A percentile compares a stretch with the other conserved stretches of the same genome.
Evolutionary conservation across 2,797 vertebrate genomes (phyloP).

Genomic region (Morus bassanus): DNA sequence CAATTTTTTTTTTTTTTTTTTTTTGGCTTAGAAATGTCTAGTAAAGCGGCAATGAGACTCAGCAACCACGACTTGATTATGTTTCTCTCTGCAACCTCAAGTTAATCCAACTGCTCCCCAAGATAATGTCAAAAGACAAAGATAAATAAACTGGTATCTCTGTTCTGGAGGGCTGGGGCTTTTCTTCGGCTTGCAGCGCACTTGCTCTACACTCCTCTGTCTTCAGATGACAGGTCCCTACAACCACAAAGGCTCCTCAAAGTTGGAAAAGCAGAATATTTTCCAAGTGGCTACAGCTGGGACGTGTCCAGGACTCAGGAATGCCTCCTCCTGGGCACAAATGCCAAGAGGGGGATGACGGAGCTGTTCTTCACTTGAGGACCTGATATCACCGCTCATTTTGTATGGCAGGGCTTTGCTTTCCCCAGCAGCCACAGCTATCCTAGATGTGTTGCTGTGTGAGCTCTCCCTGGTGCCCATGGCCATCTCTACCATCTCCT

Average conservation of each 20-base stretch:
- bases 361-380: neutral
- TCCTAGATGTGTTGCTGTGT: neutral
- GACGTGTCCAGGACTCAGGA: neutral
- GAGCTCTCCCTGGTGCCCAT: neutral
- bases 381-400: neutral
- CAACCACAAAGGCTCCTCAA: neutral
- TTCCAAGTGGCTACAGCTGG: neutral
- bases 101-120: neutral
- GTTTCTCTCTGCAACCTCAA: neutral
- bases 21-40: neutral
- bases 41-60: neutral
- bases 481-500: neutral
- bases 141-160: neutral
- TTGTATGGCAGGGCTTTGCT: neutral
- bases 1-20: too few relatives aligned
- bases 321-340: neutral
- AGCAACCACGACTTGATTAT: neutral
- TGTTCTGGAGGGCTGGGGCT: neutral
- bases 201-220: neutral
- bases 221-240: neutral
- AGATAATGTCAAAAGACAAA: neutral
- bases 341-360: neutral
- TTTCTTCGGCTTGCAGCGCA: neutral
- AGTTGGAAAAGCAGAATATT: neutral
- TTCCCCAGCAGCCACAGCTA: neutral